phyloP scores from a whole-genome alignment of 2,797 vertebrate species.

The Acrocephalus scirpaceus region DNA sequence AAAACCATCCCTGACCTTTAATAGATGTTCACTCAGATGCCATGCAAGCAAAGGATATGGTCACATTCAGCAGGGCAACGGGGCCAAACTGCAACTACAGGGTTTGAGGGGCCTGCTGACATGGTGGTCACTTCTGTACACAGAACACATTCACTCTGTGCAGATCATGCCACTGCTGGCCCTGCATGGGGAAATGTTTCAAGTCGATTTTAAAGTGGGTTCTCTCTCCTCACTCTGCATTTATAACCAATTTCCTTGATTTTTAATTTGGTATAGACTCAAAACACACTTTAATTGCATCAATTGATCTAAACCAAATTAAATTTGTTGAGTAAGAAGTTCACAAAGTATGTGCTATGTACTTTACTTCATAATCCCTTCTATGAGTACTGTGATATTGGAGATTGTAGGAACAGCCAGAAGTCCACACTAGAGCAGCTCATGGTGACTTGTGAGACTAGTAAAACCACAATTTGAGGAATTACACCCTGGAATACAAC shows the following conservation, averaged over 20 bases:
- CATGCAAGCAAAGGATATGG: background rate
- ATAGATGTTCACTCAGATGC: background rate
- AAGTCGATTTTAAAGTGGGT: background rate
- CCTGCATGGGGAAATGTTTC: rapidly evolving
- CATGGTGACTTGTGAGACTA: background rate
- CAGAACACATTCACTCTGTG: rapidly evolving
- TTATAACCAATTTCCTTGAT: background rate
- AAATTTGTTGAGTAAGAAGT: background rate
- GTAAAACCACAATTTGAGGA: background rate
- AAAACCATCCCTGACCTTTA: background rate
- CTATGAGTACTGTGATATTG: background rate
- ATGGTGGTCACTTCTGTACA: background rate
- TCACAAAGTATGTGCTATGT: background rate
- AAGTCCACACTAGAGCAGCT: background rate
- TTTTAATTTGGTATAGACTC: background rate
- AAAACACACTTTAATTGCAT: background rate
- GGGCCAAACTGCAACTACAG: background rate
- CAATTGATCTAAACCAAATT: background rate
- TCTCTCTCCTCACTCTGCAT: background rate
- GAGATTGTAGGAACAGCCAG: background rate
- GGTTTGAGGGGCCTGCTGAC: background rate
- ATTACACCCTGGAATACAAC: background rate
- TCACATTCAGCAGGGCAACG: background rate
- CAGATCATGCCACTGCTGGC: background rate
- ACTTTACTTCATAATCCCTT: background rate